These are phyloP conservation scores for Enteromius paludinosus DNA, from an alignment of 2,797 vertebrate genomes.

Conservation along the genomic window DNA sequence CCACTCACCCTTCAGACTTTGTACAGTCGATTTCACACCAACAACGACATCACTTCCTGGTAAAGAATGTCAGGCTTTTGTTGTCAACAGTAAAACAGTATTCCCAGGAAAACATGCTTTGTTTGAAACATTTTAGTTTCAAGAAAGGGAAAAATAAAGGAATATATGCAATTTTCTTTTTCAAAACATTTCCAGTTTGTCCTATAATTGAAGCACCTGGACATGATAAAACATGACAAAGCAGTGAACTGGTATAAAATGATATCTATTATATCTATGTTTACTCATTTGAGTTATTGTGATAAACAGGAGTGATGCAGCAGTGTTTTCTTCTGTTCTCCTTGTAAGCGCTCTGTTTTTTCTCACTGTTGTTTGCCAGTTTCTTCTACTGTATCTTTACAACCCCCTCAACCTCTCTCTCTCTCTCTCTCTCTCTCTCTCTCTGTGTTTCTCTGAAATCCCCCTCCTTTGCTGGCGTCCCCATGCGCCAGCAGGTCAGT, in stretches of 20 bases:
- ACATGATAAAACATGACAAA: not conserved
- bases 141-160: not conserved
- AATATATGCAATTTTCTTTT: not conserved
- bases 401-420: slow-evolving; percentile 32
- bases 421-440: slow-evolving; percentile 35
- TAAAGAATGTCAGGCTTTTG: not conserved
- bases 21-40: not conserved
- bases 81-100: not conserved
- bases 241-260: not conserved
- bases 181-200: not conserved
- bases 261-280: not conserved
- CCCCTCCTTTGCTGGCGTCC: slow-evolving; percentile 70
- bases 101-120: not conserved
- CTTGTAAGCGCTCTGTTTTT: not conserved
- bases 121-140: not conserved
- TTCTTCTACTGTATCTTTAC: slow-evolving; percentile 43
- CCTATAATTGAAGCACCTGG: not conserved
- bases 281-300: not conserved
- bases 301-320: not conserved
- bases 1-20: not conserved
- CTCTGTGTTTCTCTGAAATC: slow-evolving; percentile 61
- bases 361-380: slow-evolving; percentile 33
- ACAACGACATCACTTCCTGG: not conserved
- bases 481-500: slow-evolving; percentile 84
- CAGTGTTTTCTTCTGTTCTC: not conserved